Evolutionary conservation across 2,888 invertebrate species (phyloP), one percentile per base, ranked within the genome.

Genomic region (Diogma glabrata): DNA sequence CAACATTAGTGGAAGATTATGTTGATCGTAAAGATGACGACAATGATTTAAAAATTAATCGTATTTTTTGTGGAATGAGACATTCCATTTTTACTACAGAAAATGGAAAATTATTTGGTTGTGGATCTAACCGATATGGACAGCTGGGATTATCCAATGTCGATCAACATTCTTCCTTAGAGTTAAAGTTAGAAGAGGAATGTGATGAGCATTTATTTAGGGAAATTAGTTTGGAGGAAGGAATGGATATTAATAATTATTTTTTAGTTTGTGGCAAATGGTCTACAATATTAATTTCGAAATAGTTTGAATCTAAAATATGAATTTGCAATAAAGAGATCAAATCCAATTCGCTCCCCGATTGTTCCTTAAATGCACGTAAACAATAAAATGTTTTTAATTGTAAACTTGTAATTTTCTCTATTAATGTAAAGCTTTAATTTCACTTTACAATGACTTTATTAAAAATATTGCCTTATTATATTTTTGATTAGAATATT

Each of bases 101-200:
- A 56, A 77, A 82, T 60, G 77, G 79, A 14, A 67, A 75, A 28
- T 61, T 91, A 12, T 84, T 82, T 78, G 83, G 84, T 1, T 75
- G 80, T 63, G 93, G 92, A 12, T 85, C 81, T 75, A 90, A 90
- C 68, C 81, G 79, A 60, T 87, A 89, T 68, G 85, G 86, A 2
- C 91, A 92, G 62, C 65, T 92, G 45, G 84, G 82, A 10, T 60
- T 73, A 49, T 59, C 65, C n/a, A n/a, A n/a, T n/a, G n/a, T n/a
- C n/a, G n/a, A n/a, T n/a, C n/a, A n/a, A n/a, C n/a, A n/a, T n/a
- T n/a, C n/a, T n/a, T n/a, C n/a, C n/a, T n/a, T n/a, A n/a, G n/a
- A n/a, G n/a, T n/a, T n/a, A n/a, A n/a, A n/a, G 19, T 59, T 61
- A 24, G 58, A 66, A 23, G 16, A 30, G 7, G 26, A 52, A 14